These are phyloP conservation scores for Pyrgus malvae DNA, from an alignment of 2,888 invertebrate species.

Conservation along the genomic window DNA sequence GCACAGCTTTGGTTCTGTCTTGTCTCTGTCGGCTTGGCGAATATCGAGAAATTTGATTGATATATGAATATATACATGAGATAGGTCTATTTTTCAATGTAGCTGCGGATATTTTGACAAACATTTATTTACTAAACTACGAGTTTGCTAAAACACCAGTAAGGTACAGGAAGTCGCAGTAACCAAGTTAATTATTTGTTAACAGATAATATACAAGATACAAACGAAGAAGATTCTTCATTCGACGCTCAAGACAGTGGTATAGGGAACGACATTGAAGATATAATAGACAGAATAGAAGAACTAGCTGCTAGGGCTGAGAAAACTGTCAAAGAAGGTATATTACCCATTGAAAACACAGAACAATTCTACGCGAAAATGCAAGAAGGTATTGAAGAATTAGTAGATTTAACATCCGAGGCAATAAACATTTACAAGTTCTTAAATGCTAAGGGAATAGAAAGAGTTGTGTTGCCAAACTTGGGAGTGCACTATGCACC, in stretches of 20 bases:
- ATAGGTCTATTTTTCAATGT: too few relatives aligned
- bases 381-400: slow-evolving; percentile 39
- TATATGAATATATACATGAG: too few relatives aligned
- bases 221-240: background rate
- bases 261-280: slow-evolving; percentile 34
- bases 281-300: slow-evolving; percentile 43
- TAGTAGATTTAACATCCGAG: slow-evolving; percentile 45
- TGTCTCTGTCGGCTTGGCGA: too few relatives aligned
- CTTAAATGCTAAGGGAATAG: slow-evolving; percentile 53
- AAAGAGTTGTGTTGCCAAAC: slow-evolving; percentile 47
- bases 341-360: slow-evolving; percentile 39
- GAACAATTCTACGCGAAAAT: slow-evolving; percentile 44
- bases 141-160: too few relatives aligned
- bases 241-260: background rate
- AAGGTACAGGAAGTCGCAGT: too few relatives aligned
- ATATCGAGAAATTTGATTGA: too few relatives aligned
- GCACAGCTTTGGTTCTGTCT: too few relatives aligned
- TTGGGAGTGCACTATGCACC: slow-evolving; percentile 40
- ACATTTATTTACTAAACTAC: too few relatives aligned
- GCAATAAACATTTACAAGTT: slow-evolving; percentile 49
- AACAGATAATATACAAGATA: background rate
- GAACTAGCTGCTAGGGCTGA: slow-evolving; percentile 31
- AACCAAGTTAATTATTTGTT: too few relatives aligned
- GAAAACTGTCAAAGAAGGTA: slow-evolving; percentile 33
- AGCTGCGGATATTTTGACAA: too few relatives aligned